Evolutionary conservation across 2,113 vertebrate species (phyloP).

Genomic region (Epinephelus moara): DNA sequence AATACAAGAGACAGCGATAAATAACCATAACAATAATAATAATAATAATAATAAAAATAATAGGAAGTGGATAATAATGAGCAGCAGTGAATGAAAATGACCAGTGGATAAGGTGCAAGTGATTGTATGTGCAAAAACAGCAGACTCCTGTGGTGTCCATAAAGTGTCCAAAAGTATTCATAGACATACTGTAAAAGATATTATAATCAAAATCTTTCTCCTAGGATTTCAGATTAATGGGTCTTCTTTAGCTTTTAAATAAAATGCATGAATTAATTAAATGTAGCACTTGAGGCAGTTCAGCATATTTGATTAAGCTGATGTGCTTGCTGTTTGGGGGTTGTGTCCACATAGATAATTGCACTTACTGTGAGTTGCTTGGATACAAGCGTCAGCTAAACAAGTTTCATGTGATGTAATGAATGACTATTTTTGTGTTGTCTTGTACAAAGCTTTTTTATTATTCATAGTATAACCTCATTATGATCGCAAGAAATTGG

Average conservation of each 20-base stretch:
- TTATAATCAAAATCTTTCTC: neutral
- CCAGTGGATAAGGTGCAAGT: too few species aligned
- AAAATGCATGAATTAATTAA: neutral
- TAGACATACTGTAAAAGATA: neutral
- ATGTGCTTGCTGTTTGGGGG: neutral
- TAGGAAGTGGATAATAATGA: too few species aligned
- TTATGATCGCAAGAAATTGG: neutral
- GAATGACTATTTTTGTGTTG: neutral
- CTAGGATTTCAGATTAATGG: neutral
- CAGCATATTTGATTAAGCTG: neutral
- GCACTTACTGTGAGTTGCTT: neutral
- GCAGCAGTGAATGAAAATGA: too few species aligned
- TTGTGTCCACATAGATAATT: neutral
- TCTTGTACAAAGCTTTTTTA: neutral
- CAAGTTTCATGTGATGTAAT: neutral
- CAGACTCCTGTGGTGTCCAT: too few species aligned
- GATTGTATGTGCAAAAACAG: too few species aligned
- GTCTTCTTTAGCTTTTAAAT: neutral
- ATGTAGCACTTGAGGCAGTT: neutral
- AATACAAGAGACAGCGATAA: too few species aligned
- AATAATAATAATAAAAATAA: too few species aligned
- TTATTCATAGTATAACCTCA: neutral
- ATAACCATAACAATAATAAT: too few species aligned
- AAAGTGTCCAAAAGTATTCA: too few species aligned
- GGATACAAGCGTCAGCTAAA: neutral